Conservation (phyloP, 2,113 vertebrate species). For the Microcebus tavaratra region DNA sequence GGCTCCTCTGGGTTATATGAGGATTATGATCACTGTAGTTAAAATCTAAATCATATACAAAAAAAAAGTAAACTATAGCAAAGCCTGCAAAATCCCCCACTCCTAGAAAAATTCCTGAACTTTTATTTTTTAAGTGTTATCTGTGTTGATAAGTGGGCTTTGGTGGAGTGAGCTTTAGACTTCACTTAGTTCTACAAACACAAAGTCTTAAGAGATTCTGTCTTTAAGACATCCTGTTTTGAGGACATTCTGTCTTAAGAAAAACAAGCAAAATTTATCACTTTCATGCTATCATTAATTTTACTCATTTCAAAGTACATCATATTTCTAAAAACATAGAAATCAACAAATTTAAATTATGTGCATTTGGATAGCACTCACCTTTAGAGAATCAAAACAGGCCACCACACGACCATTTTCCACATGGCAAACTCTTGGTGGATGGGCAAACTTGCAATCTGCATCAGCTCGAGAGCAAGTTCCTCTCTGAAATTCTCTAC, state of each 20-base stretch:
- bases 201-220: not conserved
- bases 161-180: not conserved
- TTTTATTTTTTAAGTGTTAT: not conserved
- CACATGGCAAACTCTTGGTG: slow-evolving; percentile 97
- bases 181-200: not conserved
- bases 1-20: not conserved
- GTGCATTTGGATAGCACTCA: slow-evolving; percentile 82
- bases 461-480: slow-evolving; percentile 95
- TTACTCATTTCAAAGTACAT: slow-evolving; percentile 47
- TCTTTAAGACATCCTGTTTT: not conserved
- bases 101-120: not conserved
- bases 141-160: slow-evolving; percentile 25
- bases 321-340: slow-evolving; percentile 9
- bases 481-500: slow-evolving; percentile 98
- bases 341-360: slow-evolving; percentile 31
- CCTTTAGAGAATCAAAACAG: slow-evolving; percentile 99
- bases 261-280: not conserved
- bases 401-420: slow-evolving; percentile 98
- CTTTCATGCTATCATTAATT: slow-evolving; percentile 30
- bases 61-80: not conserved
- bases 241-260: not conserved
- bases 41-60: not conserved
- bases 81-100: not conserved
- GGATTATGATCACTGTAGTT: slow-evolving; percentile 17
- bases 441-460: slow-evolving; percentile 99